phyloP scores from a whole-genome alignment of 2,797 vertebrate species.

The Gymnopithys bicolor region DNA sequence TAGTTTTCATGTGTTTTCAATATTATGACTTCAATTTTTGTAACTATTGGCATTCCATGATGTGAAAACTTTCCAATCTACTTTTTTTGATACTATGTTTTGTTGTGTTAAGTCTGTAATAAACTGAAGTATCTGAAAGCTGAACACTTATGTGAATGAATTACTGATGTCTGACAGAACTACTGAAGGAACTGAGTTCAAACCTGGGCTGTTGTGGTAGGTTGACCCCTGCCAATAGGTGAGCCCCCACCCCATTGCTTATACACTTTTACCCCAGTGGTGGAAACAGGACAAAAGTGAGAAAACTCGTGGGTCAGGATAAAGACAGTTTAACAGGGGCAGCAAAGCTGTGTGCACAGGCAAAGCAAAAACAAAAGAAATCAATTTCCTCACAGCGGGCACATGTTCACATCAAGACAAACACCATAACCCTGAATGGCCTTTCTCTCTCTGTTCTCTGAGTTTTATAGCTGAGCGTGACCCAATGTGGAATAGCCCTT shows the following conservation, averaged over 20 bases:
- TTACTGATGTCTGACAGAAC: neutral
- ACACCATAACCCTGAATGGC: neutral
- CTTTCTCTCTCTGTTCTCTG: neutral
- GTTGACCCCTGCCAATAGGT: neutral
- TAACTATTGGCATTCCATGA: neutral
- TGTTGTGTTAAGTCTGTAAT: neutral
- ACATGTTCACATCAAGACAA: neutral
- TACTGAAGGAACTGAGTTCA: neutral
- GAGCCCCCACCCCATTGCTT: rapidly evolving
- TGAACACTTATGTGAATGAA: neutral
- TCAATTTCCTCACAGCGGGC: neutral
- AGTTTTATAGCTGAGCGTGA: neutral
- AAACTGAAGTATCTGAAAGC: slow-evolving; percentile 24
- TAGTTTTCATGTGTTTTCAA: neutral
- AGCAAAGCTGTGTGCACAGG: neutral
- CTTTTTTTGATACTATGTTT: slow-evolving; percentile 2
- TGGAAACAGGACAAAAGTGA: neutral
- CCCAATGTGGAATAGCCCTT: neutral
- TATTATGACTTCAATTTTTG: neutral
- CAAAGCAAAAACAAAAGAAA: neutral
- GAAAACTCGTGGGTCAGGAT: neutral
- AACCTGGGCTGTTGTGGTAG: neutral
- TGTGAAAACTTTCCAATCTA: neutral
- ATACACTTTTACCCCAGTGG: rapidly evolving
- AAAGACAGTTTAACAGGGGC: neutral